These are phyloP conservation scores for Numenius arquata DNA, from an alignment of 2,113 vertebrate species.

Conservation along the genomic window DNA sequence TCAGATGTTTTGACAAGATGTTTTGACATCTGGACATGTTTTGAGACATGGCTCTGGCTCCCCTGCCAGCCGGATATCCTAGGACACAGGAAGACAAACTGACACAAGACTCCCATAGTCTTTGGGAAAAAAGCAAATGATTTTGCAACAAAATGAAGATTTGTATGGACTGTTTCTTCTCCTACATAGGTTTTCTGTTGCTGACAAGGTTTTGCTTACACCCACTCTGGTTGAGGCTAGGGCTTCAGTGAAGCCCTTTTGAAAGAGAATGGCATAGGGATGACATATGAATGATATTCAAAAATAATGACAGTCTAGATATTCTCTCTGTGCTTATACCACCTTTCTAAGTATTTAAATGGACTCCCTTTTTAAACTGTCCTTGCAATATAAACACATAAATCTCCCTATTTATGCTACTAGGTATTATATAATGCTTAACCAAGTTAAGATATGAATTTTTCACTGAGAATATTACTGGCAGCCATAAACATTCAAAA, in stretches of 20 bases:
- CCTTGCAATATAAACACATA: neutral
- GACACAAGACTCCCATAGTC: neutral
- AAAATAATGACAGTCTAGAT: neutral
- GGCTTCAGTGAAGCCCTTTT: neutral
- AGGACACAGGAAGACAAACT: neutral
- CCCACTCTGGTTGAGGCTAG: fast-evolving
- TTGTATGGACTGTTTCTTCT: neutral
- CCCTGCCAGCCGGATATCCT: neutral
- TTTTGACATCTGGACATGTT: neutral
- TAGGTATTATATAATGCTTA: neutral
- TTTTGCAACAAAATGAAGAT: neutral
- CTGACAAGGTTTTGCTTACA: neutral
- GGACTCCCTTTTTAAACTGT: neutral
- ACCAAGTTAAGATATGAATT: neutral
- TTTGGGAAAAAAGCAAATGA: neutral
- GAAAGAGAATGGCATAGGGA: neutral
- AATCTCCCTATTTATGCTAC: neutral
- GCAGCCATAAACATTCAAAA: neutral
- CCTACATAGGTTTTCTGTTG: neutral
- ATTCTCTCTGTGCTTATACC: neutral
- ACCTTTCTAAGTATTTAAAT: neutral
- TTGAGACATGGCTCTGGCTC: neutral
- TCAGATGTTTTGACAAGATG: neutral
- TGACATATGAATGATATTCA: neutral
- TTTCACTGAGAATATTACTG: neutral